phyloP scores from a whole-genome alignment of 2,888 invertebrate species.

The Crocallis elinguaria region DNA sequence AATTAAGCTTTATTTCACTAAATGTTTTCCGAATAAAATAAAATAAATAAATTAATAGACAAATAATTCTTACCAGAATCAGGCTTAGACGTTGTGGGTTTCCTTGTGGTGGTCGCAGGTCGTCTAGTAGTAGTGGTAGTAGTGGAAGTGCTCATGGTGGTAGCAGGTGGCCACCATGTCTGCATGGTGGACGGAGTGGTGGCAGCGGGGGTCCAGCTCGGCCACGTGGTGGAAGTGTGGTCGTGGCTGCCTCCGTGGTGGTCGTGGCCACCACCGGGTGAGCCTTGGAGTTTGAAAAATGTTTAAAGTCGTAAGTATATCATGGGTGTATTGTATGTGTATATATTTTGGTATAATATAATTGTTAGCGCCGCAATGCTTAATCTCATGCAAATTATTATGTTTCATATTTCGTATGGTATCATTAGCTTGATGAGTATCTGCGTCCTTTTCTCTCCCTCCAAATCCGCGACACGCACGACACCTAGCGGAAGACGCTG shows the following conservation, averaged over 20 bases:
- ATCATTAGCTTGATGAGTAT: too few species aligned
- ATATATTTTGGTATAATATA: too few species aligned
- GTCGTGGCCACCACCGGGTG: conserved; percentile 38
- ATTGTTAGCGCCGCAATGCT: too few species aligned
- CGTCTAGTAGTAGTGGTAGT: conserved; percentile 37
- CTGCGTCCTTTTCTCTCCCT: too few species aligned
- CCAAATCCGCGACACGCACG: too few species aligned
- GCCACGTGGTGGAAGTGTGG: conserved; percentile 72
- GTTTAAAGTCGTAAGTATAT: not conserved
- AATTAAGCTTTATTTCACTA: too few species aligned
- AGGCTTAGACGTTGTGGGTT: conserved; percentile 45
- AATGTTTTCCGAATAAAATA: too few species aligned
- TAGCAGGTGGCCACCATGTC: conserved; percentile 66
- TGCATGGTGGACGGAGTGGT: conserved; percentile 61
- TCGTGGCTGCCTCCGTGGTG: conserved; percentile 60
- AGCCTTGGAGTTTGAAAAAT: conserved; percentile 39
- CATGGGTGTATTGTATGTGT: not conserved
- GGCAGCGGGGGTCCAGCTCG: conserved; percentile 64
- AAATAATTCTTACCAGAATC: conserved; percentile 46
- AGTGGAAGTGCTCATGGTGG: conserved; percentile 59
- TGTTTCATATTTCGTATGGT: too few species aligned
- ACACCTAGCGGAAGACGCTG: too few species aligned
- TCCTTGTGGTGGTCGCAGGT: conserved; percentile 38
- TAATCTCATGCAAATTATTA: too few species aligned
- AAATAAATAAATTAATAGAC: conserved; percentile 41